Evolutionary conservation across 2,797 vertebrate genomes (phyloP).

Genomic region (Zenarchopterus dispar): DNA sequence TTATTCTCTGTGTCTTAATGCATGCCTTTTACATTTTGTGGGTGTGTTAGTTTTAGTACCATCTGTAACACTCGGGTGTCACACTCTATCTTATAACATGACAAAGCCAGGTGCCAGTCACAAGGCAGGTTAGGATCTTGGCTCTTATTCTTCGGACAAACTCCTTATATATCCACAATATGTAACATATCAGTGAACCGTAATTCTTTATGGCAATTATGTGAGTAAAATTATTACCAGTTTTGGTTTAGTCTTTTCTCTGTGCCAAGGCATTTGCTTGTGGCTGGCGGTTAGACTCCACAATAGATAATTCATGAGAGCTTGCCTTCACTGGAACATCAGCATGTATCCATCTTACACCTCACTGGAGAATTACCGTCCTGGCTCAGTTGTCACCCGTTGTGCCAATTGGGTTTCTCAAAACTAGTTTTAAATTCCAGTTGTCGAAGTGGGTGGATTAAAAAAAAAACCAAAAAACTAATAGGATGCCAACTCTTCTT

Average conservation of each 20-base stretch:
- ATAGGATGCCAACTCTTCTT: constrained; percentile 7
- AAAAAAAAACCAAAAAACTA: background rate
- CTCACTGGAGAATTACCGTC: constrained; percentile 33
- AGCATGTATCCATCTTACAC: constrained; percentile 41
- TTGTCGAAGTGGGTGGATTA: constrained; percentile 16
- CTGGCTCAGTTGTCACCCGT: constrained; percentile 19
- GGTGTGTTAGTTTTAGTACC: constrained; percentile 23
- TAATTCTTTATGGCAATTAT: constrained; percentile 5
- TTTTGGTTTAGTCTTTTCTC: background rate
- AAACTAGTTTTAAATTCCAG: constrained; percentile 13
- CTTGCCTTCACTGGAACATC: constrained; percentile 32
- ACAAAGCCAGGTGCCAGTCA: constrained; percentile 46
- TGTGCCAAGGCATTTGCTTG: constrained; percentile 33
- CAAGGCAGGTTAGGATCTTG: constrained; percentile 19
- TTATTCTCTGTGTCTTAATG: constrained; percentile 8
- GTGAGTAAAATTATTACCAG: constrained; percentile 1
- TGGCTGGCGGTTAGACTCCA: constrained; percentile 21
- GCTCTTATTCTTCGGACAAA: constrained; percentile 20
- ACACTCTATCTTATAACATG: constrained; percentile 34
- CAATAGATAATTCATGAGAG: constrained; percentile 48
- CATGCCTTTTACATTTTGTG: constrained; percentile 30
- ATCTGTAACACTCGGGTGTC: constrained; percentile 28
- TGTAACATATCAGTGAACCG: constrained; percentile 10
- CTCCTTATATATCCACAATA: constrained; percentile 15
- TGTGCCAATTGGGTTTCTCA: constrained; percentile 21